Base-by-base conservation (phyloP, 2,888 invertebrate species). In the Ethmia dodecea region DNA sequence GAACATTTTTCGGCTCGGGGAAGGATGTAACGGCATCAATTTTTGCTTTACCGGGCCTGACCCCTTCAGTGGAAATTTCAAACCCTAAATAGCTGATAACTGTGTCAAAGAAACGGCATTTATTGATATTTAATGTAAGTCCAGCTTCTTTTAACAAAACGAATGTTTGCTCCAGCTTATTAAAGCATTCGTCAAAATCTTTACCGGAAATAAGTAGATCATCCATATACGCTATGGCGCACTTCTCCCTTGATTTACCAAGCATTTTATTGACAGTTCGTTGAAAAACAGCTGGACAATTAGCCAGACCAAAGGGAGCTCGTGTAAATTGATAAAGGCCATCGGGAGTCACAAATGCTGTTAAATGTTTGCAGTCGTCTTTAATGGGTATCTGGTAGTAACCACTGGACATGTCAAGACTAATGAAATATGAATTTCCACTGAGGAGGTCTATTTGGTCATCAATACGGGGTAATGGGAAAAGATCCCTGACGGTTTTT, bases 151-250 rank as follows among this genome's bases (percentile, higher is more conserved):
- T n/a, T n/a, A n/a, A n/a, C n/a, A n/a, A n/a, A n/a, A n/a, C n/a
- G n/a, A n/a, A n/a, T n/a, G n/a, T n/a, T n/a, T n/a, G n/a, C n/a
- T n/a, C n/a, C n/a, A n/a, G n/a, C n/a, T n/a, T n/a, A n/a, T n/a
- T n/a, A n/a, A n/a, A n/a, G n/a, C n/a, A n/a, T n/a, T n/a, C n/a
- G n/a, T n/a, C n/a, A n/a, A n/a, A n/a, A n/a, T n/a, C n/a, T n/a
- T 16, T 24, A n/a, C 28, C 40, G 1, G 52, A 46, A 11, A 55
- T 45, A 4, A 58, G 40, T 1, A 60, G 15, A 20, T 61, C 55
- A 33, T 59, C 61, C 25, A 60, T 42, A 20, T 55, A 52, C 5
- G 51, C 32, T 1, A 55, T 25, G 0, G 45, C 37, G 2, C 34
- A 36, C 1, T 40, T 34, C 16, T 38, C 22, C 5, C 33, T 34